phyloP scores from a whole-genome alignment of 2,888 invertebrate genomes.

The Brachylomia viminalis region DNA sequence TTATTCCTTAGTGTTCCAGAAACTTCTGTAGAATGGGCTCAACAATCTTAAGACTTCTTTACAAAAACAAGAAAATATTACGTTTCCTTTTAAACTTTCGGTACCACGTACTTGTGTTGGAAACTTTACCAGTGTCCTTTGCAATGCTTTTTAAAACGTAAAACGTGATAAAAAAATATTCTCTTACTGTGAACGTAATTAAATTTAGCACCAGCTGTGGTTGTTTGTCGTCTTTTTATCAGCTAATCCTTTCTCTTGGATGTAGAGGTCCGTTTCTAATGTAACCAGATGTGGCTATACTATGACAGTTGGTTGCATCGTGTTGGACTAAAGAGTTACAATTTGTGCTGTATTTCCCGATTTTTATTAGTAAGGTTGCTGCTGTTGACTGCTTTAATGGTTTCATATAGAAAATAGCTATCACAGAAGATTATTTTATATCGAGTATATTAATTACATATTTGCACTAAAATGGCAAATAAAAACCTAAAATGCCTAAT shows the following conservation, averaged over 20 bases:
- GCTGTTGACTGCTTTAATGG: background rate
- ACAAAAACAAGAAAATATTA: conserved; percentile 63
- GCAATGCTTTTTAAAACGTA: conserved; percentile 31
- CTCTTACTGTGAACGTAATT: conserved; percentile 17
- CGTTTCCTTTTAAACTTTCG: conserved; percentile 57
- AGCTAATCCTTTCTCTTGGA: conserved; percentile 17
- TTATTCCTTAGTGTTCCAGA: conserved; percentile 57
- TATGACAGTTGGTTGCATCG: background rate
- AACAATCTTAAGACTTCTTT: conserved; percentile 62
- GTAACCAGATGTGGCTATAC: conserved; percentile 6
- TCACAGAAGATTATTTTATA: background rate
- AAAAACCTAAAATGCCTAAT: too few species aligned
- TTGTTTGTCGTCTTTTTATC: conserved; percentile 24
- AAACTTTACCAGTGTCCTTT: conserved; percentile 54
- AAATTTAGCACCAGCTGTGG: conserved; percentile 27
- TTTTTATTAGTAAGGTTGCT: background rate
- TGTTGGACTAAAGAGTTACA: background rate
- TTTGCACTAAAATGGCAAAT: background rate
- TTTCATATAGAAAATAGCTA: background rate
- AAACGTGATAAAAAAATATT: conserved; percentile 37
- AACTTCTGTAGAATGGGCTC: conserved; percentile 58
- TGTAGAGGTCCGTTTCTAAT: background rate
- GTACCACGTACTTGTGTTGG: conserved; percentile 49
- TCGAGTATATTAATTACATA: background rate
- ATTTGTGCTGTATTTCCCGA: background rate